Conservation (phyloP, 2,888 invertebrate species). For the Hymenopus coronatus region DNA sequence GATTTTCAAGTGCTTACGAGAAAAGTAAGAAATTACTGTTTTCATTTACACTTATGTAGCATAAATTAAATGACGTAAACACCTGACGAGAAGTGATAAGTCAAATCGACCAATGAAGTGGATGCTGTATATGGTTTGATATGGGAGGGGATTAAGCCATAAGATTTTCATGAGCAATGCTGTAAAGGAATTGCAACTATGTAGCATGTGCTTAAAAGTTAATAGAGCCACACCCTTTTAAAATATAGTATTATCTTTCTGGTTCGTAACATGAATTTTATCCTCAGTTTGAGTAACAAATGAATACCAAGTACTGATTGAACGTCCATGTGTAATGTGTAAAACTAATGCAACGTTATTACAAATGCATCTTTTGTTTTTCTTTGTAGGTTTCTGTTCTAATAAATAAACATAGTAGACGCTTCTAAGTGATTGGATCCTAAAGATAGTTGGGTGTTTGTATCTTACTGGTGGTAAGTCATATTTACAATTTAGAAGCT, state of each 20-base stretch:
- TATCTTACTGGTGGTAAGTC: not conserved
- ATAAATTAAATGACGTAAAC: constrained; percentile 21
- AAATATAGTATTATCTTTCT: not conserved
- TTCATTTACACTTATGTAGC: not conserved
- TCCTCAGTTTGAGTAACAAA: not conserved
- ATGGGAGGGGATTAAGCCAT: not conserved
- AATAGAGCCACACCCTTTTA: constrained; percentile 18
- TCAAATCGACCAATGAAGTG: not conserved
- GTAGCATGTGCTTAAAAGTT: not conserved
- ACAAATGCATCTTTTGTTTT: not conserved
- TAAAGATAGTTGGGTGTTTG: not conserved
- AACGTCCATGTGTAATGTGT: not conserved
- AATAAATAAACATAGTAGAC: not conserved
- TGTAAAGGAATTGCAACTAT: not conserved
- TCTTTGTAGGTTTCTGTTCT: not conserved
- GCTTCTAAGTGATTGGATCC: not conserved
- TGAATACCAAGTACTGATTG: not conserved
- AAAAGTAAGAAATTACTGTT: not conserved
- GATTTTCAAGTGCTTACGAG: not conserved
- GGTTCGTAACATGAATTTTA: not conserved
- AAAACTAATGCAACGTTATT: not conserved
- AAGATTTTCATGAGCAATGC: not conserved
- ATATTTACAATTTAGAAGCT: too few relatives aligned
- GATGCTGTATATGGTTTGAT: not conserved
- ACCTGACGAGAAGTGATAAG: constrained; percentile 16